Evolutionary conservation across 2,113 vertebrate genomes (phyloP), one percentile per base, ranked within the genome.

Genomic region (Meriones unguiculatus): DNA sequence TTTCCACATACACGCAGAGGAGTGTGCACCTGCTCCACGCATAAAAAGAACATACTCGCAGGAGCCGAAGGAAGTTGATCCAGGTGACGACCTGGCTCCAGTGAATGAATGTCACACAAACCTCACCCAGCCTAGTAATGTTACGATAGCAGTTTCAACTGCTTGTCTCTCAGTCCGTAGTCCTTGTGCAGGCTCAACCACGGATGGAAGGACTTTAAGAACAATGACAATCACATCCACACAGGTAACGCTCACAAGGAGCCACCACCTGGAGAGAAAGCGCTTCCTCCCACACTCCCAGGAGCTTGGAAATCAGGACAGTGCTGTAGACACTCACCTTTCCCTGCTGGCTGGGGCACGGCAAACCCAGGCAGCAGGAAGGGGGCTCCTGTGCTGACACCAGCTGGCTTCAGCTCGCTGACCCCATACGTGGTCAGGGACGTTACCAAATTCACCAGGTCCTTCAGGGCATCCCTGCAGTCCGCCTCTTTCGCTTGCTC

Each of bases 401-500:
- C 99, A 50, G 99, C 99, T 4, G 99, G 99, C 96, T 99, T 99
- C 95, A 99, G 98, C 97, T 99, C 99, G 57, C 95, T 99, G 97
- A 99, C 99, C 30, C 99, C 99, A 0, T 99, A 99, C 0, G 99
- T 99, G 97, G 99, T 99, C 95, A 99, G 98, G 93, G 99, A 99
- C 77, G 99, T 99, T 97, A 99, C 99, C 98, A 99, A 98, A 98
- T 99, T 99, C 69, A 99, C 99, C 80, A 99, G 98, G 91, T 99
- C 99, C 98, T 99, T 99, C 98, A 99, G 98, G 38, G 99, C 99
- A 84, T 99, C 99, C 98, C 99, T 99, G 17, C 99, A 99, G 97
- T 99, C 99, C 15, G 99, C 99, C 97, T 99, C 99, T 98, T 99
- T 99, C 96, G 99, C 99, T 98, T 99, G 99, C 96, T 99, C 99